Percentiles rank a stretch among this genome's conserved stretches.
These are phyloP conservation scores for Pipistrellus kuhlii DNA, from an alignment of 2,797 vertebrate genomes.

Conservation along the genomic window DNA sequence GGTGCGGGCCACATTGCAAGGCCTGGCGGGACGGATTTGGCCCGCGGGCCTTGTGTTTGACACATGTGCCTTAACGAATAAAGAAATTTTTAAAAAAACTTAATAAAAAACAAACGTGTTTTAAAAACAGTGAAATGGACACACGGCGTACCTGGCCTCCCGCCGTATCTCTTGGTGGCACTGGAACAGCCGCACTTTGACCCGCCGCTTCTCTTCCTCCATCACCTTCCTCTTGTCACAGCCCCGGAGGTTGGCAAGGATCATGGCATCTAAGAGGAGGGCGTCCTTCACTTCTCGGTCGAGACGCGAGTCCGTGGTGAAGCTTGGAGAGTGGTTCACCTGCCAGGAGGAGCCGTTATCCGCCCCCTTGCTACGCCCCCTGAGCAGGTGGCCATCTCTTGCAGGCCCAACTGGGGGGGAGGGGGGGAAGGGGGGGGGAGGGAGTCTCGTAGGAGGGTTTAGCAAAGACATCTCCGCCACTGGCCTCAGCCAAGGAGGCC, in stretches of 20 bases:
- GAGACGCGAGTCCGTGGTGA: constrained; percentile 88
- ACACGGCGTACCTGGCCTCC: constrained; percentile 81
- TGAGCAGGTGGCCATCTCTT: too few relatives aligned
- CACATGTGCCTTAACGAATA: too few relatives aligned
- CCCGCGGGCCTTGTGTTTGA: too few relatives aligned
- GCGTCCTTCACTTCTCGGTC: constrained; percentile 89
- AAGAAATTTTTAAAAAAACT: too few relatives aligned
- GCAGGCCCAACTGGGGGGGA: too few relatives aligned
- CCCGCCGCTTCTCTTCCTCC: constrained; percentile 87
- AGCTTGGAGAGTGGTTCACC: constrained; percentile 91
- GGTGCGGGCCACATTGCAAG: too few relatives aligned
- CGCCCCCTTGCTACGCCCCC: not conserved
- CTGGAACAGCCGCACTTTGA: constrained; percentile 86
- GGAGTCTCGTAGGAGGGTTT: too few relatives aligned
- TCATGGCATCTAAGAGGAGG: constrained; percentile 88
- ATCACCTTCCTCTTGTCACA: constrained; percentile 87
- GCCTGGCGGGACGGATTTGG: too few relatives aligned
- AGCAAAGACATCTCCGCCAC: too few relatives aligned
- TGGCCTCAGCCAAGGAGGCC: too few relatives aligned
- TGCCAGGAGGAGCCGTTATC: constrained; percentile 67
- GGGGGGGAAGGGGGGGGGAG: too few relatives aligned
- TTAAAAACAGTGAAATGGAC: not conserved
- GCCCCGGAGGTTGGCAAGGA: constrained; percentile 86
- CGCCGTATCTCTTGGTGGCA: constrained; percentile 73
- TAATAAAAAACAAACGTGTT: too few relatives aligned